Base-by-base conservation (phyloP, 37 sponge, comb jelly and placozoan species). In the Tethya wilhelma region DNA sequence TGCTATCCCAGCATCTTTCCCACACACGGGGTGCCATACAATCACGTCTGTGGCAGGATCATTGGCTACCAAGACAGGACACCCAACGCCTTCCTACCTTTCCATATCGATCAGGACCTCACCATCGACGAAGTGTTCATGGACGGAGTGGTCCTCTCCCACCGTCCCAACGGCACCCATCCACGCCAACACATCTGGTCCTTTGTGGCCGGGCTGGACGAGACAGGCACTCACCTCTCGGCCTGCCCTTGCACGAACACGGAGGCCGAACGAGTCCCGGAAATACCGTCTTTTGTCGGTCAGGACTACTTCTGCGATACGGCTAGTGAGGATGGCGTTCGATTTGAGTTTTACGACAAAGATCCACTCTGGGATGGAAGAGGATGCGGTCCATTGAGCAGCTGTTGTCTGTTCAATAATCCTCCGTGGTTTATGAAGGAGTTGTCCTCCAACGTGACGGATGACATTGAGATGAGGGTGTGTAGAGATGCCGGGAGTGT, bases 351-450 rank as follows among this genome's bases (percentile, higher is more conserved):
- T 28, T 72, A 72, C 28, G 29, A 49, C 55, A 33, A 49, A 1
- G 36, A 72, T 49, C 53, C 73, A 22, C 73, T 72, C 55, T 72
- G 73, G 73, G 73, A 72, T 46, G 73, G 73, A 43, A 34, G 49
- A 17, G 73, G 73, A 0, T 72, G 73, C 29, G 73, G 73, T 30
- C 31, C 31, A 53, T 4, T 3, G 20, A 72, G 49, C 28, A n/a
- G 4, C 34, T 72, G 73, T 17, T 72, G 73, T 43, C 31, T 5
- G 31, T 49, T 72, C 36, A 72, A 72, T 30, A 72, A 44, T 30
- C 73, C 73, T 42, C 73, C 73, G 17, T 72, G 73, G 73, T 72
- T 72, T 44, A 30, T 5, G 34, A 72, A 43, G 44, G 55, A 49
- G 56, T 41, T 72, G 2, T 4, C 32, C 12, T 5, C n/a, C 44